A percentile compares a stretch with the other conserved stretches of the same genome.
Conservation (phyloP, 1,140 invertebrate species). For the Drosophila kohkoa region DNA sequence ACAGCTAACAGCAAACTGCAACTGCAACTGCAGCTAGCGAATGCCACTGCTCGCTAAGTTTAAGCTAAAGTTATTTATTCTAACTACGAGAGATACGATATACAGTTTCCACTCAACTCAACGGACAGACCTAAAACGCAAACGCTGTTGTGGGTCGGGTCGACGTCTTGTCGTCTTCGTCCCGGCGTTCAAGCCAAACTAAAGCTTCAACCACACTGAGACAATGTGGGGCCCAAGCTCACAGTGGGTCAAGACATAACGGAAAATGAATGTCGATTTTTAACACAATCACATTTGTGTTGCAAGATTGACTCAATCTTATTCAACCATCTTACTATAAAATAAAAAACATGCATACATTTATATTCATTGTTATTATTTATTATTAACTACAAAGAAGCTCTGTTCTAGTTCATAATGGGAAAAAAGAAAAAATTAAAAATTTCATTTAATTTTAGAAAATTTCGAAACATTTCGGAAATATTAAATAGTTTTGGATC, state of each 20-base stretch:
- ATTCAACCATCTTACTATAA: too few species aligned
- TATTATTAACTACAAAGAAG: too few species aligned
- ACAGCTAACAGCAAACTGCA: not conserved
- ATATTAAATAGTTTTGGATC: too few species aligned
- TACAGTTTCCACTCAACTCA: slow-evolving; percentile 61
- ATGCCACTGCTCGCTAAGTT: slow-evolving; percentile 8
- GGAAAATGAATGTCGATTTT: not conserved
- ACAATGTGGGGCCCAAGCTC: slow-evolving; percentile 22
- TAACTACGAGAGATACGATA: slow-evolving; percentile 65
- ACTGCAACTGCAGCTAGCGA: slow-evolving; percentile 14
- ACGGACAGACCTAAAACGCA: slow-evolving; percentile 44
- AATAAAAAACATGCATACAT: too few species aligned
- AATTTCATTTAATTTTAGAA: too few species aligned
- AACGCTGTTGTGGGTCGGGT: slow-evolving; percentile 77
- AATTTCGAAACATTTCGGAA: too few species aligned
- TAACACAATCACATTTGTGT: too few species aligned
- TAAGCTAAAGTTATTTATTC: slow-evolving; percentile 71
- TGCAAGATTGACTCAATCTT: too few species aligned
- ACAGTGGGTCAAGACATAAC: not conserved
- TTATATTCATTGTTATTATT: too few species aligned
- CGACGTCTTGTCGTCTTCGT: slow-evolving; percentile 30
- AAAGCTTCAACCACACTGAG: slow-evolving; percentile 13
- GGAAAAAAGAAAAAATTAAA: too few species aligned
- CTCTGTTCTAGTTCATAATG: too few species aligned
- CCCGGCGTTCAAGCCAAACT: not conserved